Evolutionary conservation across 37 sponge, comb jelly and placozoan genomes (phyloP).

Genomic region (Spongilla lacustris): DNA sequence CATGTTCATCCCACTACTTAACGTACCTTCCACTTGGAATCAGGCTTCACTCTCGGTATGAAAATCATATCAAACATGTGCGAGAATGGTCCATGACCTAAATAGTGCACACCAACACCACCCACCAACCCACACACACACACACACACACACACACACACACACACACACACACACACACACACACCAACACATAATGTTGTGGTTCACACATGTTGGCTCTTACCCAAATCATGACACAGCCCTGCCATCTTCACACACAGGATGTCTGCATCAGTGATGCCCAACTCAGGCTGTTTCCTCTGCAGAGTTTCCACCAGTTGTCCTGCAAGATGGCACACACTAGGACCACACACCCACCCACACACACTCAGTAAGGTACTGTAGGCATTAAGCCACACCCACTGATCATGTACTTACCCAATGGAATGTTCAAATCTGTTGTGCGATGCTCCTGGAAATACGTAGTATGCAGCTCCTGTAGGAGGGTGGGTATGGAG

Average conservation of each 20-base stretch:
- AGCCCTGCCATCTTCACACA: slow-evolving; percentile 96
- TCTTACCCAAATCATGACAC: slow-evolving; percentile 90
- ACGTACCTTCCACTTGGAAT: slow-evolving; percentile 38
- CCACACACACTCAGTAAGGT: background rate
- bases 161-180: background rate
- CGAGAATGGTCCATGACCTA: slow-evolving; percentile 96
- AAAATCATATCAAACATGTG: slow-evolving; percentile 91
- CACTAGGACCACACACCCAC: slow-evolving; percentile 64
- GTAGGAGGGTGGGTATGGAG: background rate
- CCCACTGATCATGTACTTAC: slow-evolving; percentile 35
- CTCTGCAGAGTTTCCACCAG: slow-evolving; percentile 77
- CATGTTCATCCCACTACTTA: background rate
- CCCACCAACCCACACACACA: background rate
- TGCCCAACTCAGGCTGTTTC: slow-evolving; percentile 84
- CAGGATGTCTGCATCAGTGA: slow-evolving; percentile 87
- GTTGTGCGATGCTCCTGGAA: slow-evolving; percentile 92
- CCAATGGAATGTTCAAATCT: slow-evolving; percentile 98
- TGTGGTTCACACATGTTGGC: background rate
- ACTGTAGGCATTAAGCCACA: background rate
- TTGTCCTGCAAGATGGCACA: slow-evolving; percentile 88
- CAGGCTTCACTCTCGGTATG: slow-evolving; percentile 62
- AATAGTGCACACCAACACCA: background rate
- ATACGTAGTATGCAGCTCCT: slow-evolving; percentile 88
- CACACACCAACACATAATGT: background rate
- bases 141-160: background rate